These are phyloP conservation scores for Perognathus longimembris DNA, from an alignment of 2,113 vertebrate species.

Conservation along the genomic window DNA sequence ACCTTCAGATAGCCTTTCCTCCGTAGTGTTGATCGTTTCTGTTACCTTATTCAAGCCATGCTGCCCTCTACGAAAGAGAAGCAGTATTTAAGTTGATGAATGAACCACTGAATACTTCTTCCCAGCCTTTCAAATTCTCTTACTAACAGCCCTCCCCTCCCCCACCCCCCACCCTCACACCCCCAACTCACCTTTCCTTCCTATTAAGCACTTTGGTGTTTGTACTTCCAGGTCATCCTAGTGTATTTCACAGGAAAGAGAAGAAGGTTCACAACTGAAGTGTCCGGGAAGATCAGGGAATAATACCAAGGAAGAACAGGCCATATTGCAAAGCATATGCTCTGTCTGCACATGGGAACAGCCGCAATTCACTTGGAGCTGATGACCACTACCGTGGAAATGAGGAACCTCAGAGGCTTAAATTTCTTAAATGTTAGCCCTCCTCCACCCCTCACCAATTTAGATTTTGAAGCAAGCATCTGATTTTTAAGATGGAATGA, in stretches of 20 bases:
- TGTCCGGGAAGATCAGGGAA: too few species aligned
- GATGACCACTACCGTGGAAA: background rate
- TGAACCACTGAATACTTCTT: background rate
- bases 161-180: too few species aligned
- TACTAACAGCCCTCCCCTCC: too few species aligned
- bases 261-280: background rate
- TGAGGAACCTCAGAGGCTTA: background rate
- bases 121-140: background rate
- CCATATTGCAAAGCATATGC: fast-evolving
- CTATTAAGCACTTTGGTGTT: too few species aligned
- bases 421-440: background rate
- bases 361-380: background rate
- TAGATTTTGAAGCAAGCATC: background rate
- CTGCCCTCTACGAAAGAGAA: background rate
- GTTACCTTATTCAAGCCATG: background rate
- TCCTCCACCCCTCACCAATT: too few species aligned
- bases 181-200: background rate
- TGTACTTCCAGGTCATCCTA: background rate
- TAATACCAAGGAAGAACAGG: background rate
- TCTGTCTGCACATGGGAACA: background rate
- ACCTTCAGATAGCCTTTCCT: background rate
- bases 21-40: background rate
- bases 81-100: background rate
- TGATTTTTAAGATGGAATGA: background rate
- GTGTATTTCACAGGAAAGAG: background rate